Evolutionary conservation across 2,797 vertebrate genomes (phyloP).

Genomic region (Sebastes variabilis): DNA sequence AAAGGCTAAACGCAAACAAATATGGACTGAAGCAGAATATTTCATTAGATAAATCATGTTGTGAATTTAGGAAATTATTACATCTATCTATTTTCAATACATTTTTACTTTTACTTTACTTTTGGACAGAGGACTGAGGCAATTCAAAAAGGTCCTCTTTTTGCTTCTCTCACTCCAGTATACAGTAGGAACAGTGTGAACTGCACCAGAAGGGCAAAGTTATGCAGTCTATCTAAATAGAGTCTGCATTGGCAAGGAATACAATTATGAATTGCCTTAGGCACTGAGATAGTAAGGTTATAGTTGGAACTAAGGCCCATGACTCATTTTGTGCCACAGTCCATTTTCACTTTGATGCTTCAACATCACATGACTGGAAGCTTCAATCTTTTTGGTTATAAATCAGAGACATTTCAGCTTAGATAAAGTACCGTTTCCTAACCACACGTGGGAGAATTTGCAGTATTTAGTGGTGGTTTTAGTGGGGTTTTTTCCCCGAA

Average conservation of each 20-base stretch:
- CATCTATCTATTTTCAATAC: too few relatives aligned
- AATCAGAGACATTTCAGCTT: background rate
- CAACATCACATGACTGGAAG: background rate
- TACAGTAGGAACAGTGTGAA: background rate
- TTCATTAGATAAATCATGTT: too few relatives aligned
- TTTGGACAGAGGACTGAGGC: too few relatives aligned
- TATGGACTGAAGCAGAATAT: too few relatives aligned
- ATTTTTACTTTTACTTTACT: too few relatives aligned
- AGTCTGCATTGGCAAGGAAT: background rate
- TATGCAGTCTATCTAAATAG: constrained; percentile 13
- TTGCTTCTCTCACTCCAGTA: background rate
- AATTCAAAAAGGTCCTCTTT: background rate
- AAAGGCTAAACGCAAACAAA: too few relatives aligned
- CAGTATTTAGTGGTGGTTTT: background rate
- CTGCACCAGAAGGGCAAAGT: background rate
- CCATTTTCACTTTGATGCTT: constrained; percentile 4
- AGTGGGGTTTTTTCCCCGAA: background rate
- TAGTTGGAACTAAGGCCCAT: background rate
- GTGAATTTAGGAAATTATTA: too few relatives aligned
- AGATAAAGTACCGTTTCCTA: background rate
- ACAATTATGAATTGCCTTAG: background rate
- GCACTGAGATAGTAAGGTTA: background rate
- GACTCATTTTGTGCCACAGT: constrained; percentile 15
- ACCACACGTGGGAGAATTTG: background rate
- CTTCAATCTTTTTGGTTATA: background rate